A percentile compares a stretch with the other conserved stretches of the same genome.
These are phyloP conservation scores for Cybosia mesomella DNA, from an alignment of 2,888 invertebrate species.

Conservation along the genomic window DNA sequence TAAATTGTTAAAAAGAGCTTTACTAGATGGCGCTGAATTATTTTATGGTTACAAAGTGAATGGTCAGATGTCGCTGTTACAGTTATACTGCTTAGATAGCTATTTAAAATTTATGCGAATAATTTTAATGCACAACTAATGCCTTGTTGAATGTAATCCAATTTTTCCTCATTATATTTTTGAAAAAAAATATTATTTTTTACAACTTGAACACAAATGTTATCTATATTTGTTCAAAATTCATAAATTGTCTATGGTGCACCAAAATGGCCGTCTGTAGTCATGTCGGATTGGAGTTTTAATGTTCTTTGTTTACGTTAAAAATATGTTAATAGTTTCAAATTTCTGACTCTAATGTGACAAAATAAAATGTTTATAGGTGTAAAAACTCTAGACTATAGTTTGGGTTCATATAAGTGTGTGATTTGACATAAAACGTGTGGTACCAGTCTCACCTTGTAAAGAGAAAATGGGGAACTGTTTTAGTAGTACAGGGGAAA, in stretches of 20 bases:
- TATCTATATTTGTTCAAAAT: conserved; percentile 23
- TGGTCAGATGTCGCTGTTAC: background rate
- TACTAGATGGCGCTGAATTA: conserved; percentile 4
- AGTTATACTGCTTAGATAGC: background rate
- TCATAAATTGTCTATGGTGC: conserved; percentile 73
- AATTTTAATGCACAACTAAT: background rate
- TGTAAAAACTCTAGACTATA: conserved; percentile 75
- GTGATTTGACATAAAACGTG: conserved; percentile 83
- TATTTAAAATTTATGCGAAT: background rate
- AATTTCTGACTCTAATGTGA: conserved; percentile 76
- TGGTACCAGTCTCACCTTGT: conserved; percentile 85
- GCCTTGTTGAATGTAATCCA: background rate
- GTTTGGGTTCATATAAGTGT: conserved; percentile 78
- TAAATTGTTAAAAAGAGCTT: background rate
- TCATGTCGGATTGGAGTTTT: conserved; percentile 81
- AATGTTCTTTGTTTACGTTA: conserved; percentile 86
- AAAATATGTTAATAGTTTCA: conserved; percentile 72
- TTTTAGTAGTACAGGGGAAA: conserved; percentile 92
- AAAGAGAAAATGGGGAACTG: conserved; percentile 94
- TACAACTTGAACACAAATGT: background rate
- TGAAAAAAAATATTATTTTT: background rate
- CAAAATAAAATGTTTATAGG: conserved; percentile 83
- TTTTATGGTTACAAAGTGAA: background rate
- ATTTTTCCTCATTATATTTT: background rate
- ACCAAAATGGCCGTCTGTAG: conserved; percentile 84